These are phyloP conservation scores for Distichodus sexfasciatus DNA, from an alignment of 2,797 vertebrate genomes.

Conservation along the genomic window DNA sequence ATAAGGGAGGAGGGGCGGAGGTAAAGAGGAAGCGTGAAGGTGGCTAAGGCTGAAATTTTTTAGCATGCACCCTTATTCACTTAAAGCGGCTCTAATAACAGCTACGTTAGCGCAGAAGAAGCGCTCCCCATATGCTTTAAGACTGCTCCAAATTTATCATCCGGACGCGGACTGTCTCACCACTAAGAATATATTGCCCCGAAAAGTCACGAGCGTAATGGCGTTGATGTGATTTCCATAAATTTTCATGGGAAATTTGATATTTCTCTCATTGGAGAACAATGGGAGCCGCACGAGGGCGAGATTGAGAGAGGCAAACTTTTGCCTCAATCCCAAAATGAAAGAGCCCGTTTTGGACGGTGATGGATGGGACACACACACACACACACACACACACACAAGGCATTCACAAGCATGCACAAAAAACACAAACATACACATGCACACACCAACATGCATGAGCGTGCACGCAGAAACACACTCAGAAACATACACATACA, in stretches of 20 bases:
- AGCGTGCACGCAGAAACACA: neutral
- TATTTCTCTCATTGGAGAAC: constrained; percentile 80
- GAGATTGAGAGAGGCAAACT: constrained; percentile 74
- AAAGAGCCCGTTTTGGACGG: constrained; percentile 66
- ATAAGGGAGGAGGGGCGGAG: too few relatives aligned
- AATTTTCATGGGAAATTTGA: constrained; percentile 80
- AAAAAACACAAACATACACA: neutral
- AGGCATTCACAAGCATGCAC: too few relatives aligned
- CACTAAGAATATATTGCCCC: constrained; percentile 80
- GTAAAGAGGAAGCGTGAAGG: neutral
- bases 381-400: constrained; percentile 15
- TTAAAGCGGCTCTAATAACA: constrained; percentile 78
- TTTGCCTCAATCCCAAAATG: constrained; percentile 72
- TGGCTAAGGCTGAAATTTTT: constrained; percentile 56
- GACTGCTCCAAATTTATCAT: constrained; percentile 79
- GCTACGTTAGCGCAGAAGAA: constrained; percentile 68
- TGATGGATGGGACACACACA: constrained; percentile 69
- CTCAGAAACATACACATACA: constrained; percentile 10
- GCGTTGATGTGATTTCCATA: constrained; percentile 82
- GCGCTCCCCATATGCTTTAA: constrained; percentile 70
- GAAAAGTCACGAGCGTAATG: constrained; percentile 80
- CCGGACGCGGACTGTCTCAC: constrained; percentile 70
- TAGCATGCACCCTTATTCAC: constrained; percentile 76
- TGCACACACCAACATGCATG: neutral
- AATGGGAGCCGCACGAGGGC: constrained; percentile 78